Evolutionary conservation across 2,113 vertebrate genomes (phyloP), one percentile per base, ranked within the genome.

Genomic region (Geococcyx californianus): DNA sequence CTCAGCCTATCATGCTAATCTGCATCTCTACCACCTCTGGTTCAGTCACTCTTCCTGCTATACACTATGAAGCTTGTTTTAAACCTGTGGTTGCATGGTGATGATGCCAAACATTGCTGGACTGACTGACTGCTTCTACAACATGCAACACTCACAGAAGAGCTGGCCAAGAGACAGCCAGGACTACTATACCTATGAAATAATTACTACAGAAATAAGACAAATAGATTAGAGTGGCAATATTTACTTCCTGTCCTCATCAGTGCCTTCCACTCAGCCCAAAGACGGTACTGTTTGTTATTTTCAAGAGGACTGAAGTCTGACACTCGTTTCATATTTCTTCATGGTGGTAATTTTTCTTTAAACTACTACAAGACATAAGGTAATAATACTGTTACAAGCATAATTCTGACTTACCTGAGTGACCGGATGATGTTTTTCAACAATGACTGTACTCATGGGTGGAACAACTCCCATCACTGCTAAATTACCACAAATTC

Each of bases 381-480:
- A 45, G 55, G 23, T 24, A 85, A 34, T 54, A 82, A 33, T 13
- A 34, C 14, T 59, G 3, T 47, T 47, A 56, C 28, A 80, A 56
- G 20, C 26, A 18, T 28, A 69, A 83, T 80, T 60, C 40, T 49
- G 56, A 96, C 96, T 94, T 97, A 99, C 99, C 98, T 99, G 98
- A 93, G 98, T 98, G 81, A 99, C 96, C 17, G 99, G 99, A 94
- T 99, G 99, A 95, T 99, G 99, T 72, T 99, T 99, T 97, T 99
- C 99, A 73, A 99, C 98, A 47, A 99, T 90, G 36, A 99, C 97
- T 10, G 99, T 99, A 96, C 98, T 99, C 98, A 99, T 98, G 74
- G 99, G 98, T 34, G 99, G 99, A 89, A 97, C 96, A 94, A 99
- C 98, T 42, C 98, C 98, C 98, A 98, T 98, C 86, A 99, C 98